Percentiles rank a stretch among this genome's conserved stretches.
Evolutionary conservation across 1,140 invertebrate species (phyloP).

Genomic region (Euschistus heros): DNA sequence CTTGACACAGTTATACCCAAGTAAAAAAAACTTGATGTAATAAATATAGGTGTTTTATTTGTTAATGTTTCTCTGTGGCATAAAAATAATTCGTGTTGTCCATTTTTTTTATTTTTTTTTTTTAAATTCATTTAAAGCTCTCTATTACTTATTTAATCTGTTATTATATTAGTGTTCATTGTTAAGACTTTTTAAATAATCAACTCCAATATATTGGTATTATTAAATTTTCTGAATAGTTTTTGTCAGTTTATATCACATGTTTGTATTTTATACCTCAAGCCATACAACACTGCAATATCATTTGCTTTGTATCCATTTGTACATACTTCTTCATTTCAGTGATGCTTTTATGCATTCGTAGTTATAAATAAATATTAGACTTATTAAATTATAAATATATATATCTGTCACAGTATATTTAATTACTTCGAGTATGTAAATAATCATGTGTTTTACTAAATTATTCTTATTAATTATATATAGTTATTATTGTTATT

Average conservation of each 20-base stretch:
- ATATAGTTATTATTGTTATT: conserved; percentile 11
- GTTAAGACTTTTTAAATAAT: background rate
- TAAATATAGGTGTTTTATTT: too few relatives aligned
- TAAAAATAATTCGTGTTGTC: too few relatives aligned
- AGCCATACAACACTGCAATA: conserved; percentile 5
- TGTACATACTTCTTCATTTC: conserved; percentile 12
- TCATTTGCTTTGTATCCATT: conserved; percentile 5
- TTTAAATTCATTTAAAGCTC: background rate
- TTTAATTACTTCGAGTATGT: conserved; percentile 11
- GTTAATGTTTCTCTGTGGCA: too few relatives aligned
- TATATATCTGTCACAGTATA: conserved; percentile 9
- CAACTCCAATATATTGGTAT: too few relatives aligned
- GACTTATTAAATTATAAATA: conserved; percentile 10
- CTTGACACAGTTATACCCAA: too few relatives aligned
- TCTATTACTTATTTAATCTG: background rate
- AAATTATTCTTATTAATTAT: conserved; percentile 17
- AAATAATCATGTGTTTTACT: conserved; percentile 14
- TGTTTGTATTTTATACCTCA: conserved; percentile 1
- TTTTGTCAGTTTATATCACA: background rate
- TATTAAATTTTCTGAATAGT: too few relatives aligned
- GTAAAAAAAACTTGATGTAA: too few relatives aligned
- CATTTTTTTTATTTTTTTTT: background rate
- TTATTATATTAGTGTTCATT: conserved; percentile 1
- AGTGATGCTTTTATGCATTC: conserved; percentile 10
- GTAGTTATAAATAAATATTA: conserved; percentile 7